phyloP scores from a whole-genome alignment of 2,888 invertebrate species.

The Willowsia nigromaculata region DNA sequence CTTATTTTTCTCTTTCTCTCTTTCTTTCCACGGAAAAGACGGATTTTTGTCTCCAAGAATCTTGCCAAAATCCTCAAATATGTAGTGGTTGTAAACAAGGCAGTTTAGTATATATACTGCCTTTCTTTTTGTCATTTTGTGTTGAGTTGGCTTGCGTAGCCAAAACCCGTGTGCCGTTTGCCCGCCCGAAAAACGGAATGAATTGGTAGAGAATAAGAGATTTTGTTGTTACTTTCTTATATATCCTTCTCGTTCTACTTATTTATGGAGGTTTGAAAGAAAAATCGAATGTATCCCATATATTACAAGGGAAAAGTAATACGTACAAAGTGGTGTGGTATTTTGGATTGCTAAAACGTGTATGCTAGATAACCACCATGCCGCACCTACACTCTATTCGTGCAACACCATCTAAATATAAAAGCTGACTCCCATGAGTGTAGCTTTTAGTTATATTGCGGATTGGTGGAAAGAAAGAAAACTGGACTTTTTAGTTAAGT shows the following conservation, averaged over 20 bases:
- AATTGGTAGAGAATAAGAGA: slow-evolving; percentile 45
- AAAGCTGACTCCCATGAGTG: slow-evolving; percentile 27
- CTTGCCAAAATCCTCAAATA: slow-evolving; percentile 68
- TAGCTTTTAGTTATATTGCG: neutral
- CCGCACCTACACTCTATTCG: neutral
- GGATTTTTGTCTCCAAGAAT: slow-evolving; percentile 62
- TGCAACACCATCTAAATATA: slow-evolving; percentile 40
- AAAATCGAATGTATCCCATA: slow-evolving; percentile 58
- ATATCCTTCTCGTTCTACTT: slow-evolving; percentile 42
- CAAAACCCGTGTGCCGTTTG: slow-evolving; percentile 47
- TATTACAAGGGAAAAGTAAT: slow-evolving; percentile 24
- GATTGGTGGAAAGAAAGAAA: slow-evolving; percentile 12
- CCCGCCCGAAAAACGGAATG: slow-evolving; percentile 4
- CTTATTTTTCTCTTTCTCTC: slow-evolving; percentile 18
- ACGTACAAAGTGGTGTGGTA: slow-evolving; percentile 29
- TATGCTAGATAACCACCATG: neutral
- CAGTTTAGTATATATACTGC: slow-evolving; percentile 50
- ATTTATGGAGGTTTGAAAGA: slow-evolving; percentile 38
- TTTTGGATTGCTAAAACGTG: slow-evolving; percentile 14
- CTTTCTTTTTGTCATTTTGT: slow-evolving; percentile 60
- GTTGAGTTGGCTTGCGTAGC: slow-evolving; percentile 39
- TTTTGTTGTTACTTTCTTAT: slow-evolving; percentile 55
- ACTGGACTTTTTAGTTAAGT: slow-evolving; percentile 65
- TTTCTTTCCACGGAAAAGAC: slow-evolving; percentile 44
- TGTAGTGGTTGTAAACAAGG: slow-evolving; percentile 70